These are phyloP conservation scores for Iphiclides podalirius DNA, from an alignment of 2,888 invertebrate genomes.

Conservation along the genomic window DNA sequence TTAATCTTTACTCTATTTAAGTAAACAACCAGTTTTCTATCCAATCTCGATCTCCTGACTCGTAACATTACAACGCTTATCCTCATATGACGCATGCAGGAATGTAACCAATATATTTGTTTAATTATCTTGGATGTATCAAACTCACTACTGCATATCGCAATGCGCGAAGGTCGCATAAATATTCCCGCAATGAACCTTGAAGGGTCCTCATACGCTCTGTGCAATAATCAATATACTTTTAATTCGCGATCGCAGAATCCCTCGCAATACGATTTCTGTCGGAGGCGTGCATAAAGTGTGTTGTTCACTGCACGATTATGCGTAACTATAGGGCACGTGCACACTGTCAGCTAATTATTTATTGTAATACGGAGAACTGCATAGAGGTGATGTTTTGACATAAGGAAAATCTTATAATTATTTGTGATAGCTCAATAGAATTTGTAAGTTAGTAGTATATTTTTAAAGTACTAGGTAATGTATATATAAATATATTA, in stretches of 20 bases:
- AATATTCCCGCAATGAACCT: conserved; percentile 12
- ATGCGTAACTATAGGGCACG: conserved; percentile 31
- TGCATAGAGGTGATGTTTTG: conserved; percentile 15
- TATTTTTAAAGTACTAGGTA: no score
- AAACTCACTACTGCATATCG: no score
- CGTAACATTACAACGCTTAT: no score
- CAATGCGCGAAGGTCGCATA: conserved; percentile 4
- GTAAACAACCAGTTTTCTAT: no score
- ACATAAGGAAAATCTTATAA: conserved; percentile 17
- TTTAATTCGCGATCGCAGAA: conserved; percentile 31
- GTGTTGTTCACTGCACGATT: conserved; percentile 36
- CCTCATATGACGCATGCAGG: no score
- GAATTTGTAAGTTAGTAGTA: no score
- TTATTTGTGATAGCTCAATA: no score
- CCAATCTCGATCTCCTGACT: no score
- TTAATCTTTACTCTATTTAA: no score
- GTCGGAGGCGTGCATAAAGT: conserved; percentile 39
- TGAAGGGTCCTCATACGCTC: conserved; percentile 8
- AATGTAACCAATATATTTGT: no score
- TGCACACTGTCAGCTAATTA: conserved; percentile 34
- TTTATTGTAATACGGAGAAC: conserved; percentile 22
- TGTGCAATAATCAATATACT: conserved; percentile 30
- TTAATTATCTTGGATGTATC: no score
- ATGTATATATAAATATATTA: no score
- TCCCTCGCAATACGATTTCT: conserved; percentile 34